Evolutionary conservation across 2,888 invertebrate genomes (phyloP).

Genomic region (Caenorhabditis sp.): DNA sequence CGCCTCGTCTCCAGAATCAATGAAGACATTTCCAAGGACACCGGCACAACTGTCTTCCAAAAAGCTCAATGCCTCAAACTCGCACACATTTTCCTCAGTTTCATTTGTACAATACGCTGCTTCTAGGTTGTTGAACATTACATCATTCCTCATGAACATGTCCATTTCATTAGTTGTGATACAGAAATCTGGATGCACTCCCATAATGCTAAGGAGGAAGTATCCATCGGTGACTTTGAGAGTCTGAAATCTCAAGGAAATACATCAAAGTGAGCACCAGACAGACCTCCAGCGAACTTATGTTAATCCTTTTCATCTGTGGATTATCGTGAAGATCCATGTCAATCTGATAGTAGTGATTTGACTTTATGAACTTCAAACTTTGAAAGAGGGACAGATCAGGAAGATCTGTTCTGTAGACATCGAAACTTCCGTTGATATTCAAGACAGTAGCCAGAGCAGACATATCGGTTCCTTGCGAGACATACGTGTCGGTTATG

Average conservation of each 20-base stretch:
- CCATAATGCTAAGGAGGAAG: not conserved
- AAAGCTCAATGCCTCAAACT: constrained; percentile 13
- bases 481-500: not conserved
- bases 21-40: not conserved
- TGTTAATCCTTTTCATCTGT: constrained; percentile 16
- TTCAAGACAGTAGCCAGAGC: constrained; percentile 12
- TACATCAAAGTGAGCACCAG: not conserved
- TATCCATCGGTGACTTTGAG: not conserved
- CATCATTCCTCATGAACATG: constrained; percentile 22
- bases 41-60: constrained; percentile 11
- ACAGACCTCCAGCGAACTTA: constrained; percentile 2
- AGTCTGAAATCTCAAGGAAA: not conserved
- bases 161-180: constrained; percentile 22
- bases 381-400: constrained; percentile 24
- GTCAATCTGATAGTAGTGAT: not conserved
- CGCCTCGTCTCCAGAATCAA: constrained; percentile 19
- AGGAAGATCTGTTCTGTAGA: not conserved
- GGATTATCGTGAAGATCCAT: not conserved
- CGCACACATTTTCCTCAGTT: not conserved
- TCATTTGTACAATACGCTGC: constrained; percentile 22
- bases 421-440: constrained; percentile 2
- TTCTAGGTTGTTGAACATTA: constrained; percentile 9
- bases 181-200: constrained; percentile 25
- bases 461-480: constrained; percentile 10
- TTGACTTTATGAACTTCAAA: constrained; percentile 9